Evolutionary conservation across 1,140 invertebrate species (phyloP), one percentile per base, ranked within the genome.

Genomic region (Drosophila pallidifrons): DNA sequence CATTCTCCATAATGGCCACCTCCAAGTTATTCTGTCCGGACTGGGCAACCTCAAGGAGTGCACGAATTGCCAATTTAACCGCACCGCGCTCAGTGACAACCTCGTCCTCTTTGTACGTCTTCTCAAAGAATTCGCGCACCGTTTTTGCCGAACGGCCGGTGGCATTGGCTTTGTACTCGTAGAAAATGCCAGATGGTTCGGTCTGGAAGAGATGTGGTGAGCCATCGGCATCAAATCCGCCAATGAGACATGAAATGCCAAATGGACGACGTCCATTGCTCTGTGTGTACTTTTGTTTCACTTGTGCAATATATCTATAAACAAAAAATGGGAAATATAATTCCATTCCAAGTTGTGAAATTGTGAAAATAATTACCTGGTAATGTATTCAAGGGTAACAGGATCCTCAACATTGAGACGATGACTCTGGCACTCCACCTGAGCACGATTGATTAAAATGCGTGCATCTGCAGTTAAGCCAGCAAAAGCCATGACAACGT

Each of bases 401-500:
- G 99, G 98, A 94, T 99, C 99, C 94, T 99, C 99, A 4, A 99
- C 98, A 58, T 98, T 99, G 55, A 99, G 93, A 93, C 98, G 99
- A 92, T 99, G 98, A 89, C 98, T 99, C 93, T 99, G 99, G 93
- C 99, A 99, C 93, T 99, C 99, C 52, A 99, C 96, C 93, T 99
- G 96, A 5, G 98, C 99, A 91, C 98, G 94, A 93, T 99, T 99
- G 32, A 99, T 99, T 47, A 99, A 93, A 89, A 99, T 99, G 92
- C 99, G 95, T 20, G 99, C 99, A 95, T 99, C 99, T 7, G 99
- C 99, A 43, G 99, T 99, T 55, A 99, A 94, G 63, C 98, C 99
- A 92, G 99, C 99, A 95, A 99, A 99, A 5, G 99, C 99, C 96
- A 99, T 98, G n/a, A 99, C 98, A 72, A 99, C 98, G 95, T 99